Conservation (phyloP, 2,888 invertebrate species). For the Nebria brevicollis region DNA sequence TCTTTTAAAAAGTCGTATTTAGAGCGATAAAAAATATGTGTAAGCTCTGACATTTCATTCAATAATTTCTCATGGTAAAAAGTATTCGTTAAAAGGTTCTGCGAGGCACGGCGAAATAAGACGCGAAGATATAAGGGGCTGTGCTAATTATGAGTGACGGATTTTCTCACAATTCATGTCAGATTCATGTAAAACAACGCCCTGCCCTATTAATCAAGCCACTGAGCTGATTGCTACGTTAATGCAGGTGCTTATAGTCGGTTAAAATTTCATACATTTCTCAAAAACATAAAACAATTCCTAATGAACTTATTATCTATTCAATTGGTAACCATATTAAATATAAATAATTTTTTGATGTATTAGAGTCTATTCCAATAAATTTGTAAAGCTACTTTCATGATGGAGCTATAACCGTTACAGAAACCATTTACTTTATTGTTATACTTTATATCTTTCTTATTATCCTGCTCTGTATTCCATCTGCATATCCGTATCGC, state of each 20-base stretch:
- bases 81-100: neutral
- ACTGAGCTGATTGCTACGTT: neutral
- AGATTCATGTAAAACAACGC: slow-evolving; percentile 1
- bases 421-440: neutral
- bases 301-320: no score
- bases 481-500: neutral
- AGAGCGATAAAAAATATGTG: no score
- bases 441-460: neutral
- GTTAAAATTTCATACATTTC: neutral
- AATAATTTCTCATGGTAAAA: no score
- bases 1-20: no score
- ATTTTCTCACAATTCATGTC: neutral
- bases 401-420: neutral
- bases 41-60: no score
- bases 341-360: no score
- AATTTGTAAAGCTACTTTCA: neutral
- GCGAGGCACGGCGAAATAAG: neutral
- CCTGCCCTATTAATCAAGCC: neutral
- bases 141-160: neutral
- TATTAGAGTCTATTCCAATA: no score
- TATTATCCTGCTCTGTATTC: neutral
- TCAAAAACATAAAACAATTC: neutral
- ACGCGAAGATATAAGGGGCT: neutral
- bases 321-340: no score
- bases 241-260: neutral